phyloP scores from a whole-genome alignment of 2,797 vertebrate species.

The Phalanger gymnotis region DNA sequence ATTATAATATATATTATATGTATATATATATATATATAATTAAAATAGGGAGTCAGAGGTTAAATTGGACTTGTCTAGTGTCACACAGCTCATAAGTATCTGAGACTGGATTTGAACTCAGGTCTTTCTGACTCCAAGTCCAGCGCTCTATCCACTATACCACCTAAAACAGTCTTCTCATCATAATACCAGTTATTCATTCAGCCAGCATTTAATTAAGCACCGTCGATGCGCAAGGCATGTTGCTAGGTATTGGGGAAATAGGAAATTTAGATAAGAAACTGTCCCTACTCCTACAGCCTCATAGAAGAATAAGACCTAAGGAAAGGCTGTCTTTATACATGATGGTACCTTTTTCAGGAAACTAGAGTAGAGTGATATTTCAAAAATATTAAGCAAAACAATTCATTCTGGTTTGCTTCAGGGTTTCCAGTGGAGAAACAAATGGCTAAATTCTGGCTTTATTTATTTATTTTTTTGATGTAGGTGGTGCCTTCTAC shows the following conservation, averaged over 20 bases:
- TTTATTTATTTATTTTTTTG: slow-evolving; percentile 81
- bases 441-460: slow-evolving; percentile 57
- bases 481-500: slow-evolving; percentile 85
- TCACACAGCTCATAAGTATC: neutral
- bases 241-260: neutral
- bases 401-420: neutral
- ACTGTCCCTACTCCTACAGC: neutral
- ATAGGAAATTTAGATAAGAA: neutral
- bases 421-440: neutral
- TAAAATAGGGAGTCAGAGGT: neutral
- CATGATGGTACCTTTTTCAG: neutral
- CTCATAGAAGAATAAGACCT: neutral
- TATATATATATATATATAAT: too few relatives aligned
- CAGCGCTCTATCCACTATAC: neutral
- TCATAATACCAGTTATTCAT: neutral
- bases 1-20: too few relatives aligned
- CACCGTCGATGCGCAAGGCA: neutral
- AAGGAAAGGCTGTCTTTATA: neutral
- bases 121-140: neutral
- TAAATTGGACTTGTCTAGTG: neutral
- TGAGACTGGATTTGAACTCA: neutral
- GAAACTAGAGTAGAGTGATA: neutral
- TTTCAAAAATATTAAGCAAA: neutral
- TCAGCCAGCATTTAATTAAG: neutral
- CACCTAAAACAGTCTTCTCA: neutral